Evolutionary conservation across 1,140 invertebrate species (phyloP).

Genomic region (Paraescarpia echinospica): DNA sequence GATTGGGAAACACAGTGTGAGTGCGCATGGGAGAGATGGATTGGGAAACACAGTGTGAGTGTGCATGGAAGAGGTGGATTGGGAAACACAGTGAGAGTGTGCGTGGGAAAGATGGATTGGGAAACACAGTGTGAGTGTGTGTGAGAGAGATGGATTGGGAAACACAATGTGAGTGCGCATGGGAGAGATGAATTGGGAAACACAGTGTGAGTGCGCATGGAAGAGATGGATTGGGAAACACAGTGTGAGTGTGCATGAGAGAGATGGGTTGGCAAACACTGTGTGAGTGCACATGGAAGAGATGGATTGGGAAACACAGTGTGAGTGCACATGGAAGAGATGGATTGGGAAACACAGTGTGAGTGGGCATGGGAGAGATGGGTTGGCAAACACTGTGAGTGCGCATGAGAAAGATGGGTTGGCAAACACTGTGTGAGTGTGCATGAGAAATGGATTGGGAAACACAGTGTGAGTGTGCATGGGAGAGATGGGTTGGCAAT

Average conservation of each 20-base stretch:
- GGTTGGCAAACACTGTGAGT: neutral
- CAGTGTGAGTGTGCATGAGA: neutral
- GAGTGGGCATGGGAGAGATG: neutral
- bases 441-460: neutral
- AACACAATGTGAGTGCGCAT: neutral
- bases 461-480: neutral
- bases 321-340: neutral
- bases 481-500: neutral
- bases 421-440: neutral
- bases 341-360: neutral
- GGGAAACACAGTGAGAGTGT: neutral
- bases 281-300: neutral
- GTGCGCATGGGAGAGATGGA: neutral
- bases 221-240: neutral
- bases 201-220: neutral
- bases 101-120: neutral
- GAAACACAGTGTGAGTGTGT: neutral
- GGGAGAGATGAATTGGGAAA: neutral
- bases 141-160: neutral
- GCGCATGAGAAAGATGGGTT: neutral
- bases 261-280: neutral
- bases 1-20: neutral
- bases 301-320: neutral
- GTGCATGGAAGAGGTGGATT: neutral
- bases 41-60: neutral